Evolutionary conservation across 2,797 vertebrate species (phyloP), one percentile per base, ranked within the genome.

Genomic region (Pelochelys cantorii): DNA sequence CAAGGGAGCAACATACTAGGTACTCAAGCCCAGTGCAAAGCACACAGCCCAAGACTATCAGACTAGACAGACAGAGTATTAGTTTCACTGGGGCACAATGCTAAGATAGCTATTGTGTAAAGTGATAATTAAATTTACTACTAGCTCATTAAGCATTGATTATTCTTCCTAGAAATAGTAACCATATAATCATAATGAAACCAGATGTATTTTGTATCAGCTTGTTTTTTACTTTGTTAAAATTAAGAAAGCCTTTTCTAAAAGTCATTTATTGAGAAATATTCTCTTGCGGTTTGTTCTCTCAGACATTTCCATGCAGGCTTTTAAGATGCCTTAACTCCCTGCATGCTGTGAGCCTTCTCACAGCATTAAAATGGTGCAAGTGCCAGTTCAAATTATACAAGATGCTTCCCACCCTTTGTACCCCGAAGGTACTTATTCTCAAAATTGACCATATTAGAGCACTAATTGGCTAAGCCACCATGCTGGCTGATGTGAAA

Each of bases 401-500:
- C 75, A 82, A 94, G 94, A 95, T 60, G 92, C 83, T 90, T 95
- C 85, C 91, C 84, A 88, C 79, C 82, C 93, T 94, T 94, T 95
- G 83, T 95, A 95, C 89, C 90, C 95, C 84, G 93, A 96, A 93
- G 95, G 95, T 86, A 96, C 95, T 97, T 97, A 93, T 95, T 96
- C 95, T 93, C 87, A 88, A 95, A 97, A 97, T 75, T 96, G 91
- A 96, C 95, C 92, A 91, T 94, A 89, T 96, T 97, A 97, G 83
- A 87, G 83, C 79, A 93, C 93, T 97, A 97, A 97, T 95, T 97
- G 96, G 91, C 91, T 93, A 90, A 95, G 96, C 94, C 87, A 90
- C 93, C 95, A 94, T 81, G 95, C 96, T 95, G 95, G 94, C 92
- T 97, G 93, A 97, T 91, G 96, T 96, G 97, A 97, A 97, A 96